phyloP scores from a whole-genome alignment of 2,113 vertebrate genomes.

The Myxocyprinus asiaticus region DNA sequence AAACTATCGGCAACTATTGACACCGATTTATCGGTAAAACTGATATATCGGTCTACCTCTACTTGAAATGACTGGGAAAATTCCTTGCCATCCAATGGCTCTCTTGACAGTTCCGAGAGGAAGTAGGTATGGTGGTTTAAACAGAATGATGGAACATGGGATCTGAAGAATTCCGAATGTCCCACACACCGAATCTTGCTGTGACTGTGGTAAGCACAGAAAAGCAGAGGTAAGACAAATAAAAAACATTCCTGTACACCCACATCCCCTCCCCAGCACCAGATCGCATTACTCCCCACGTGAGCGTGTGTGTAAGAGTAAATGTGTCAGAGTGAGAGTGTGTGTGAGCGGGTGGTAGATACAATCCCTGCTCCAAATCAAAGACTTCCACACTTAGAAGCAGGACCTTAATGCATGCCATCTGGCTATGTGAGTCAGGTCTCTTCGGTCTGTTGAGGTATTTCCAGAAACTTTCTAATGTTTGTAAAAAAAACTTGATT shows the following conservation, averaged over 20 bases:
- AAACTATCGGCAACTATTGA: no score
- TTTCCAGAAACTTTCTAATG: slow-evolving; percentile 55
- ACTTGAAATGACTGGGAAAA: slow-evolving; percentile 2
- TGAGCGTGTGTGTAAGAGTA: slow-evolving; percentile 25
- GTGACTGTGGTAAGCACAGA: slow-evolving; percentile 42
- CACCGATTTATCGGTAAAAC: no score
- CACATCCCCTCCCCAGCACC: slow-evolving; percentile 57
- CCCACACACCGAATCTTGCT: slow-evolving; percentile 49
- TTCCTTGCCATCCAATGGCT: slow-evolving; percentile 39
- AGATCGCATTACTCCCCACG: slow-evolving; percentile 37
- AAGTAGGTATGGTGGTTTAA: slow-evolving; percentile 34
- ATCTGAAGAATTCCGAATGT: slow-evolving; percentile 57
- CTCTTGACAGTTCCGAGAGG: slow-evolving; percentile 8
- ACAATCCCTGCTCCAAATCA: slow-evolving; percentile 68
- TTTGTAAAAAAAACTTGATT: slow-evolving; percentile 49
- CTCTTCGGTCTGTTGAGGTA: slow-evolving; percentile 48
- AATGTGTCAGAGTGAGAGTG: slow-evolving; percentile 13
- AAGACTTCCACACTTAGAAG: slow-evolving; percentile 71
- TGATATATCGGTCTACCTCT: no score
- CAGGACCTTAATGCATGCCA: slow-evolving; percentile 66
- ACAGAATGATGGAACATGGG: slow-evolving; percentile 43
- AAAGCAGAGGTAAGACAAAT: slow-evolving; percentile 69
- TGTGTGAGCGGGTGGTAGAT: slow-evolving; percentile 45
- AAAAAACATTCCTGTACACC: slow-evolving; percentile 69
- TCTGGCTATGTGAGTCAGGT: slow-evolving; percentile 60